Percentiles rank a stretch among this genome's conserved stretches.
Evolutionary conservation across 1,140 invertebrate genomes (phyloP).

Genomic region (Aphelinus atriplicis): DNA sequence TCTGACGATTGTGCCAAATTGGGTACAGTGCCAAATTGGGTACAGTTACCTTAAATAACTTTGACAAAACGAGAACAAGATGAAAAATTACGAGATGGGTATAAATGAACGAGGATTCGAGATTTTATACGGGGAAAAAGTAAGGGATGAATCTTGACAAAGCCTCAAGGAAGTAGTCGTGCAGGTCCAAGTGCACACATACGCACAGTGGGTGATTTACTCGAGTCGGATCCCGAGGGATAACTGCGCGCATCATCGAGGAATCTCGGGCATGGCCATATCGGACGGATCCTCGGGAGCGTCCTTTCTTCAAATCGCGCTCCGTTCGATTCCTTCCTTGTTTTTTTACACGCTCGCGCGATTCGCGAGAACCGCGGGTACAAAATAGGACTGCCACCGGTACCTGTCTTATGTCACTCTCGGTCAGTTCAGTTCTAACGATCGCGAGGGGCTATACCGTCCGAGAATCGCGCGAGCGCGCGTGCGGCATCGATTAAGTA

Average conservation of each 20-base stretch:
- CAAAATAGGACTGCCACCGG: constrained; percentile 9
- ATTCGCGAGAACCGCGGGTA: constrained; percentile 5
- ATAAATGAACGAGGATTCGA: no score
- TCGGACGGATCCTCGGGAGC: neutral
- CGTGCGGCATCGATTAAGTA: constrained; percentile 11
- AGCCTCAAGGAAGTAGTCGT: neutral
- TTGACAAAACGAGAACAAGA: no score
- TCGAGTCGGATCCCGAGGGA: constrained; percentile 1
- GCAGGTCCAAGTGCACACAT: no score
- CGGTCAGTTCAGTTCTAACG: neutral
- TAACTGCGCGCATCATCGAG: constrained; percentile 1
- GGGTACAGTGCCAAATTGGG: no score
- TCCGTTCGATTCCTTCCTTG: neutral
- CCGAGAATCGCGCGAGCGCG: neutral
- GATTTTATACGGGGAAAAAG: no score
- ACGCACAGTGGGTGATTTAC: neutral
- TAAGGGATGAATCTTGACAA: no score
- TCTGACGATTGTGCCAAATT: no score
- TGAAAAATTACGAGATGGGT: no score
- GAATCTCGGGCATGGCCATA: constrained; percentile 32
- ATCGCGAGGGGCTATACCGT: neutral
- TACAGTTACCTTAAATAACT: no score
- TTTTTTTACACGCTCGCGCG: neutral
- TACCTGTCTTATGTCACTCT: constrained; percentile 23
- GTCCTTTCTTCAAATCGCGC: neutral